These are phyloP conservation scores for Geotria australis DNA, from an alignment of 2,797 vertebrate genomes.

Conservation along the genomic window DNA sequence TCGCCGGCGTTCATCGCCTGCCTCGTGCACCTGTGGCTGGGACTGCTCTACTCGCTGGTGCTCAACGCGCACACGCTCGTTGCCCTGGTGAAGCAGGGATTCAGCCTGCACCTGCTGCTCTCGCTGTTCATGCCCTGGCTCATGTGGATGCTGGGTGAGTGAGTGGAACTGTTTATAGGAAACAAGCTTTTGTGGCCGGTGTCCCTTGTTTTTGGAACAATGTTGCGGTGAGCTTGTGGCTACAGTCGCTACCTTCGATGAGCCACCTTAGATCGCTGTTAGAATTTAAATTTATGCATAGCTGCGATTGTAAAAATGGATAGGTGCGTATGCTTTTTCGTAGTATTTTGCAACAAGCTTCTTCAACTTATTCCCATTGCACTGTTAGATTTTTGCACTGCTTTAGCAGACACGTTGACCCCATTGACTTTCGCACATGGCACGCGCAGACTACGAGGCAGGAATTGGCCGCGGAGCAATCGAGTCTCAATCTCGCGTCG, in stretches of 20 bases:
- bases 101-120: slow-evolving; percentile 31
- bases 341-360: no score
- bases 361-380: no score
- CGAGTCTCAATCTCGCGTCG: slow-evolving; percentile 6
- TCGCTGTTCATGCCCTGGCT: slow-evolving; percentile 53
- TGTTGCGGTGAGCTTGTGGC: no score
- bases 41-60: slow-evolving; percentile 35
- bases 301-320: no score
- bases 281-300: no score
- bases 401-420: no score
- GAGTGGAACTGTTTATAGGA: neutral
- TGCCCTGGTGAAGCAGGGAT: slow-evolving; percentile 26
- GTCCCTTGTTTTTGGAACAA: no score
- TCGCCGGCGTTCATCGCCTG: slow-evolving; percentile 55
- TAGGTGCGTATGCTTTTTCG: no score
- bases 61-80: slow-evolving; percentile 51
- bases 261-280: no score
- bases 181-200: no score
- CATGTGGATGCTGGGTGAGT: slow-evolving; percentile 44
- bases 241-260: no score
- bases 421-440: neutral
- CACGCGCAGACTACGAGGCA: slow-evolving; percentile 1
- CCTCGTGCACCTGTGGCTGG: slow-evolving; percentile 28
- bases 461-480: slow-evolving; percentile 18
- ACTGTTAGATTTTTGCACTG: no score